These are phyloP conservation scores for Tympanoctomys barrerae DNA, from an alignment of 2,797 vertebrate genomes.

Conservation along the genomic window DNA sequence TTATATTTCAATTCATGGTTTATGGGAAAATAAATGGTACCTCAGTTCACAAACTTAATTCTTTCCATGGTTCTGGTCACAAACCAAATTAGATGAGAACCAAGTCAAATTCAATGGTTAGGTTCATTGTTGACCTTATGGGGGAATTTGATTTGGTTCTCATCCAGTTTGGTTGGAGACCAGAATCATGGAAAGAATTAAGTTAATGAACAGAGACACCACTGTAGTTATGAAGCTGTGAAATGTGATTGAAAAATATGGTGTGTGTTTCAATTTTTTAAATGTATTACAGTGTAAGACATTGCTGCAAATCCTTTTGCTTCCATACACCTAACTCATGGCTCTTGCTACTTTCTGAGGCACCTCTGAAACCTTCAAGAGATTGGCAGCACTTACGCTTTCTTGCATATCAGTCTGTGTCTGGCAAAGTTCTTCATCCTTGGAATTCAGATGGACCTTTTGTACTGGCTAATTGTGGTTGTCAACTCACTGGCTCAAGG, in stretches of 20 bases:
- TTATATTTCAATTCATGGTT: constrained; percentile 4
- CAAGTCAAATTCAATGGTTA: not conserved
- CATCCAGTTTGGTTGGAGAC: not conserved
- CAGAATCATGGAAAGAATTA: not conserved
- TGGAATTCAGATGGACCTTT: constrained; percentile 2
- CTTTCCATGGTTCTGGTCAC: not conserved
- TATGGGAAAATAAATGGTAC: not conserved
- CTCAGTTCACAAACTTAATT: not conserved
- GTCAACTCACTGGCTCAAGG: not conserved
- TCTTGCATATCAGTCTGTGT: not conserved
- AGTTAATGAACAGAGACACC: not conserved
- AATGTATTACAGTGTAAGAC: not conserved
- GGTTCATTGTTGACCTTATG: not conserved
- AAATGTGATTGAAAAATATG: not conserved
- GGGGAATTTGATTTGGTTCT: not conserved
- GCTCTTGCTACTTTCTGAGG: not conserved
- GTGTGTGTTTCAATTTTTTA: not conserved
- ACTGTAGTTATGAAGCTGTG: not conserved
- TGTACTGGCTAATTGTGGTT: not conserved
- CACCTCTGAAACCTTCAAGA: not conserved
- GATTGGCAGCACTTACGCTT: not conserved
- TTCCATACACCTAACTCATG: not conserved
- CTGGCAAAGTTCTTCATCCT: not conserved
- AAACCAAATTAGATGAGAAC: not conserved
- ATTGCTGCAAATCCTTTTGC: not conserved